Percentiles rank a stretch among this genome's conserved stretches.
phyloP scores from a whole-genome alignment of 2,797 vertebrate species.

The Acanthopagrus latus region DNA sequence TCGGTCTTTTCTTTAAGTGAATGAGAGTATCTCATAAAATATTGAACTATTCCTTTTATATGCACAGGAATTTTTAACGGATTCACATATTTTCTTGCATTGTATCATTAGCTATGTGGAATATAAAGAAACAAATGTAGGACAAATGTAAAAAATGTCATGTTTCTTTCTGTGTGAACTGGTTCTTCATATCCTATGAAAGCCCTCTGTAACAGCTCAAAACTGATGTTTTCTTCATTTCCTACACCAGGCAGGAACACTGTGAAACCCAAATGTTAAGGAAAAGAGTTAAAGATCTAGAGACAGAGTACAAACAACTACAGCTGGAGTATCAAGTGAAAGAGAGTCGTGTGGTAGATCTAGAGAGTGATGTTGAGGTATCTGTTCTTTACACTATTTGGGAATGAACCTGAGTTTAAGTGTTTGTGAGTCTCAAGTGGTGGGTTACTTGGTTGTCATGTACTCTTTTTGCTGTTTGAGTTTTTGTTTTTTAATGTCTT shows the following conservation, averaged over 20 bases:
- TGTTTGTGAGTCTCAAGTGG: conserved; percentile 75
- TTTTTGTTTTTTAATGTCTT: conserved; percentile 38
- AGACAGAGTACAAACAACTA: conserved; percentile 89
- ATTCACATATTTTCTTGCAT: conserved; percentile 4
- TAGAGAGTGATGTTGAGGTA: conserved; percentile 90
- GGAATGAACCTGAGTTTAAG: conserved; percentile 73
- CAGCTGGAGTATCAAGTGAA: conserved; percentile 88
- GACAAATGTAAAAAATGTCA: conserved; percentile 26
- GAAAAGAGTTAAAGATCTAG: conserved; percentile 89
- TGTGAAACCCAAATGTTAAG: conserved; percentile 89
- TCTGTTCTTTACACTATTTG: conserved; percentile 71
- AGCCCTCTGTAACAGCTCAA: conserved; percentile 45
- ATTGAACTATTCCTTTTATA: neutral
- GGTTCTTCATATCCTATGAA: conserved; percentile 33
- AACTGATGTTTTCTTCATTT: conserved; percentile 73
- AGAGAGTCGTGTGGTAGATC: conserved; percentile 86
- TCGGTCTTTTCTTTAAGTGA: conserved; percentile 10
- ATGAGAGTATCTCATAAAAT: neutral
- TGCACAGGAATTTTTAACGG: neutral
- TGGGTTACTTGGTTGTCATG: conserved; percentile 59
- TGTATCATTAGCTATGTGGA: neutral
- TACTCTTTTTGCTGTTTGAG: conserved; percentile 51
- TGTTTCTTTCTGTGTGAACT: conserved; percentile 69
- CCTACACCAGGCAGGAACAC: conserved; percentile 87
- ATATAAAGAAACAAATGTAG: neutral